Percentiles rank a stretch among this genome's conserved stretches.
Conservation (phyloP, 2,113 vertebrate species). For the Rhipidura dahli region DNA sequence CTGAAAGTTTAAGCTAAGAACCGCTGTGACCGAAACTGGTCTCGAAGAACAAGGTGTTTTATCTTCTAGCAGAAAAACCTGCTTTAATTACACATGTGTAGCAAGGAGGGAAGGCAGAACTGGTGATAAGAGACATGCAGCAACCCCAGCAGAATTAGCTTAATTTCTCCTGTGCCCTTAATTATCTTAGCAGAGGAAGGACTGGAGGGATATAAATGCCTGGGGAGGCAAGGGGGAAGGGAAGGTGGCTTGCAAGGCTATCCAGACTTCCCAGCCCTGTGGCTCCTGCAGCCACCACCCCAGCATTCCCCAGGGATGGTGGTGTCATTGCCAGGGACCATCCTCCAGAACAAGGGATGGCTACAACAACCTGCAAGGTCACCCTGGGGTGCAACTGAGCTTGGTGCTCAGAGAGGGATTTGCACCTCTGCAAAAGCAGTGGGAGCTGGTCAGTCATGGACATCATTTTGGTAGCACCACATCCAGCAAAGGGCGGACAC, state of each 20-base stretch:
- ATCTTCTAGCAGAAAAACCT: background rate
- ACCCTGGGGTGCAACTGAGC: background rate
- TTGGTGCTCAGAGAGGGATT: background rate
- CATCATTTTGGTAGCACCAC: background rate
- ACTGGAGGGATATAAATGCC: background rate
- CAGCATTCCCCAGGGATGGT: background rate
- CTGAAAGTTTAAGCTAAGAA: background rate
- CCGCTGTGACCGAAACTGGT: fast-evolving
- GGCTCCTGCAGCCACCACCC: background rate
- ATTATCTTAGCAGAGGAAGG: slow-evolving; percentile 8
- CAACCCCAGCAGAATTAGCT: background rate
- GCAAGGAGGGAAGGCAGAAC: background rate
- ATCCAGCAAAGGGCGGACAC: background rate
- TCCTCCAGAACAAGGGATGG: background rate
- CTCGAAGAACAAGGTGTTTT: background rate
- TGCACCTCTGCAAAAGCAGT: background rate
- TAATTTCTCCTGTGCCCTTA: slow-evolving; percentile 31
- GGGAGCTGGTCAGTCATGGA: background rate
- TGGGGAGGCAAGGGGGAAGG: background rate
- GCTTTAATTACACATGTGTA: background rate
- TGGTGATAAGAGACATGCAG: background rate
- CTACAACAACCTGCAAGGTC: background rate
- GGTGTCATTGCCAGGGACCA: background rate
- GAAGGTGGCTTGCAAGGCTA: background rate
- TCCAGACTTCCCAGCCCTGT: background rate